phyloP scores from a whole-genome alignment of 2,797 vertebrate genomes.

The Streptopelia turtur region DNA sequence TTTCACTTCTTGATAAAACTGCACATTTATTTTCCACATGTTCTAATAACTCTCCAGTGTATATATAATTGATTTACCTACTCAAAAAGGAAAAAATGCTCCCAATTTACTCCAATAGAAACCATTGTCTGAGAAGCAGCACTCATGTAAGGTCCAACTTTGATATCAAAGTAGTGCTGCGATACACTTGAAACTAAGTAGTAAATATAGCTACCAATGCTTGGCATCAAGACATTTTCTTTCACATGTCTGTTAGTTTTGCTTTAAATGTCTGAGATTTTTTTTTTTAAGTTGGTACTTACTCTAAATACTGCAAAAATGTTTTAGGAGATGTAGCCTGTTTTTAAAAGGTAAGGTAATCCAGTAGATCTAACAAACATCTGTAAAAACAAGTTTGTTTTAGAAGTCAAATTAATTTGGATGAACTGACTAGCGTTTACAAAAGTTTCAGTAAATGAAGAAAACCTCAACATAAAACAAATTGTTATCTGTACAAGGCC shows the following conservation, averaged over 20 bases:
- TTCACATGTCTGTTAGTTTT: neutral
- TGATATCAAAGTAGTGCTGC: neutral
- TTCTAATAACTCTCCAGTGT: neutral
- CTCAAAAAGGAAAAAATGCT: neutral
- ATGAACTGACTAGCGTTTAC: neutral
- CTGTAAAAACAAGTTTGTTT: neutral
- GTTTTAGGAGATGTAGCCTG: neutral
- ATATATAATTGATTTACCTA: neutral
- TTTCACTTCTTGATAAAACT: neutral
- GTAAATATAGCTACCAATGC: neutral
- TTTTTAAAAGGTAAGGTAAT: conserved; percentile 7
- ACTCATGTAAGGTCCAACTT: neutral
- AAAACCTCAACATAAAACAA: neutral
- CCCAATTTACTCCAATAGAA: neutral
- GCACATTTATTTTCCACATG: neutral
- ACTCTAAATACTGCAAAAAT: neutral
- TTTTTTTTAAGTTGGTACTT: neutral
- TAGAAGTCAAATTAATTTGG: neutral
- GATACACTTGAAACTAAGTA: neutral
- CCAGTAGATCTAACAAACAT: neutral
- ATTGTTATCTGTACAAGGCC: neutral
- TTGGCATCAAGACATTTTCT: neutral
- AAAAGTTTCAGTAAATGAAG: neutral
- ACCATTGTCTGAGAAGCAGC: neutral
- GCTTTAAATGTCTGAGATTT: neutral